Evolutionary conservation across 2,888 invertebrate genomes (phyloP).

Genomic region (Cryptosula pallasiana): DNA sequence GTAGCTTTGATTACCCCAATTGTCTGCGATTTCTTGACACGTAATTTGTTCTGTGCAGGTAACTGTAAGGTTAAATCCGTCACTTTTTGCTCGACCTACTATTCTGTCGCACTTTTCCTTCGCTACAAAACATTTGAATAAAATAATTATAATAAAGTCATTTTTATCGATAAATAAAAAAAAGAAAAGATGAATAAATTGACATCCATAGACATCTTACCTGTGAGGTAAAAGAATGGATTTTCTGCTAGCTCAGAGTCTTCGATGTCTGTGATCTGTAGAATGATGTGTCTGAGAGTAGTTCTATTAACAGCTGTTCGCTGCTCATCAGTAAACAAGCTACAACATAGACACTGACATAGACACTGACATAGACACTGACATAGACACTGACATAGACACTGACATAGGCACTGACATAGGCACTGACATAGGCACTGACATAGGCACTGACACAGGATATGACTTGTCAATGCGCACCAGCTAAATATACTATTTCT

Average conservation of each 20-base stretch:
- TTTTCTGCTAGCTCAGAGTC: slow-evolving; percentile 55
- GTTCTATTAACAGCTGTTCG: slow-evolving; percentile 54
- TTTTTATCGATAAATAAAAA: too few species aligned
- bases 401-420: too few species aligned
- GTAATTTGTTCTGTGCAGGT: background rate
- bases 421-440: too few species aligned
- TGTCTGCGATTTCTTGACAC: background rate
- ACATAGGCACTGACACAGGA: too few species aligned
- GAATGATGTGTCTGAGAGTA: slow-evolving; percentile 57
- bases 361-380: too few species aligned
- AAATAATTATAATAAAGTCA: too few species aligned
- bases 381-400: too few species aligned
- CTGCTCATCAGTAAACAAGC: slow-evolving; percentile 56
- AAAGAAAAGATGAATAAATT: too few species aligned
- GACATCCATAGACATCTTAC: too few species aligned
- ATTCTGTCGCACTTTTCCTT: slow-evolving; percentile 1
- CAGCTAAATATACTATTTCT: too few species aligned
- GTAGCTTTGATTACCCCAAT: background rate
- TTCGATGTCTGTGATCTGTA: slow-evolving; percentile 56
- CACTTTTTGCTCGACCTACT: slow-evolving; percentile 1
- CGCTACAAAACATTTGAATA: slow-evolving; percentile 8
- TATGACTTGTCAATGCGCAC: too few species aligned
- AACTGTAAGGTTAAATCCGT: background rate
- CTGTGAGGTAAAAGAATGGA: slow-evolving; percentile 50
- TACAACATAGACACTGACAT: too few species aligned